Evolutionary conservation across 2,888 invertebrate genomes (phyloP), one percentile per base, ranked within the genome.

Genomic region (Periphyllus acericola): DNA sequence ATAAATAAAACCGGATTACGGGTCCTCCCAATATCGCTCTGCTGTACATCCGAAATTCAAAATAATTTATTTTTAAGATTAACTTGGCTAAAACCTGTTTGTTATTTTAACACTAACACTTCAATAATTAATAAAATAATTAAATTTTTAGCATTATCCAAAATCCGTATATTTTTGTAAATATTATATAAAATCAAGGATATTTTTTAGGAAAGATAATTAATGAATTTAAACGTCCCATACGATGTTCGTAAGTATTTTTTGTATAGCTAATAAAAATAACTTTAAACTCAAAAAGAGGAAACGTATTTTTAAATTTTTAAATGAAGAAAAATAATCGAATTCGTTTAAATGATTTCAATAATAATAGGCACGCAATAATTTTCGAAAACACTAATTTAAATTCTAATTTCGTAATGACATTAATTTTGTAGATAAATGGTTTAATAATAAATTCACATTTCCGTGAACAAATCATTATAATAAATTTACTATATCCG

Each of bases 391-490:
- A 66, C 11, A 34, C 55, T 79, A 55, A 79, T 79, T 55, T 25
- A 79, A 79, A 55, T 78, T 78, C 78, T 21, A 55, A 79, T 60
- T 36, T 34, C 6, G 36, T 60, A 55, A 79, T n/a, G 79, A 60
- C 21, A 55, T 78, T 78, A 19, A 55, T 78, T 52, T 78, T 55
- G 25, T 25, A 34, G 32, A 11, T 78, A 52, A 78, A 52, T 55
- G 21, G 21, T 9, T n/a, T n/a, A n/a, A n/a, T n/a, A n/a, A n/a
- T n/a, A n/a, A n/a, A n/a, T n/a, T n/a, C 34, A 74, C 36, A 21
- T 66, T 66, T 66, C 60, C 4, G 9, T 36, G 36, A 66, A 80
- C n/a, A 32, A 78, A 55, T 66, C 34, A 80, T 80, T n/a, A 36
- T 36, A 21, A 9, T n/a, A 34, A n/a, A 25, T 80, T 80, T 60